A percentile compares a stretch with the other conserved stretches of the same genome.
These are phyloP conservation scores for Centropus unirufus DNA, from an alignment of 2,113 vertebrate genomes.

Conservation along the genomic window DNA sequence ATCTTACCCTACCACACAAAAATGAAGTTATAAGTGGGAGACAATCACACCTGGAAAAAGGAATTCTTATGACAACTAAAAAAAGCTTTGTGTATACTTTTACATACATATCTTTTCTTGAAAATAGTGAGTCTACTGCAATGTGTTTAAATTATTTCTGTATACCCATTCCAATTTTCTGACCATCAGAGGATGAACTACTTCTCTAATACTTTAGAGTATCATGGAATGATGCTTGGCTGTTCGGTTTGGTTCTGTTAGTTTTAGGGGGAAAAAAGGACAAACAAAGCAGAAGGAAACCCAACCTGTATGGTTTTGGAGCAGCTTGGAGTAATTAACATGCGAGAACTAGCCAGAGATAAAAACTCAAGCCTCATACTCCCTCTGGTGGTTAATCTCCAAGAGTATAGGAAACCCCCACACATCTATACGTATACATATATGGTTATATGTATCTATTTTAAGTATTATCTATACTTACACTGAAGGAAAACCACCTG, in stretches of 20 bases:
- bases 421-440: no score
- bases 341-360: background rate
- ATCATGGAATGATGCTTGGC: background rate
- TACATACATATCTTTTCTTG: background rate
- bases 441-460: no score
- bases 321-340: background rate
- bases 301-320: background rate
- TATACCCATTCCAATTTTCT: background rate
- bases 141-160: background rate
- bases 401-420: background rate
- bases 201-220: background rate
- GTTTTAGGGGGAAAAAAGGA: background rate
- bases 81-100: background rate
- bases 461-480: background rate
- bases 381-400: slow-evolving; percentile 57
- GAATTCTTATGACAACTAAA: background rate
- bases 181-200: background rate
- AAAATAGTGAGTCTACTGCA: background rate
- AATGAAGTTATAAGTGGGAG: background rate
- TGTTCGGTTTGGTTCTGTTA: background rate
- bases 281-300: background rate
- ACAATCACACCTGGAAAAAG: background rate
- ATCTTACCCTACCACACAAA: background rate
- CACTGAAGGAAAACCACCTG: no score
- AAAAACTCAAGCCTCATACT: slow-evolving; percentile 29